Conservation (phyloP, 2,113 vertebrate genomes). For the Cebidichthys violaceus region DNA sequence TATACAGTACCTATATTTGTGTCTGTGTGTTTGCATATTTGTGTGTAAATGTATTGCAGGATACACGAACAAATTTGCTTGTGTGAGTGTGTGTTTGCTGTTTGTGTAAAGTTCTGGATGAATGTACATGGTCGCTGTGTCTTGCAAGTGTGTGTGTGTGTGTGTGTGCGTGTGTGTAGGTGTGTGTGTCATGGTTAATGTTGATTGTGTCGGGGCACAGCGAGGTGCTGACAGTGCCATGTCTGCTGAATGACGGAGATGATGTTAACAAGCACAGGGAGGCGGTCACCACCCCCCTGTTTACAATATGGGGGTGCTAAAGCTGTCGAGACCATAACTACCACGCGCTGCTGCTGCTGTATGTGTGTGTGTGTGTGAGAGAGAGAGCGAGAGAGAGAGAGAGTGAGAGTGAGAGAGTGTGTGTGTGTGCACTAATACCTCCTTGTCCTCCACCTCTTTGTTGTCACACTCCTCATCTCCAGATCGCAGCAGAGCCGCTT, state of each 20-base stretch:
- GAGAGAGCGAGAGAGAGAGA: slow-evolving; percentile 26
- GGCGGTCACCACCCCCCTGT: slow-evolving; percentile 83
- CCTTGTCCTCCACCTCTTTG: slow-evolving; percentile 75
- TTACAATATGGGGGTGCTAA: slow-evolving; percentile 87
- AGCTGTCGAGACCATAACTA: slow-evolving; percentile 84
- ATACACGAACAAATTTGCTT: slow-evolving; percentile 14
- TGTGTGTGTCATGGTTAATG: slow-evolving; percentile 85
- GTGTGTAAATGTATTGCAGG: slow-evolving; percentile 27
- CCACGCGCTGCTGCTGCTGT: slow-evolving; percentile 41
- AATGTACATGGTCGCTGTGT: slow-evolving; percentile 35
- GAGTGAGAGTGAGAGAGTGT: slow-evolving; percentile 13
- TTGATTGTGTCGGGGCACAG: slow-evolving; percentile 84
- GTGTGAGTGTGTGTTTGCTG: slow-evolving; percentile 1
- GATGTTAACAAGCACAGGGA: slow-evolving; percentile 87
- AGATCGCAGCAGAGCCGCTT: slow-evolving; percentile 55
- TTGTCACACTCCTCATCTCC: slow-evolving; percentile 75
- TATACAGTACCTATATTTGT: slow-evolving; percentile 18
- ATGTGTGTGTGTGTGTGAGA: slow-evolving; percentile 40
- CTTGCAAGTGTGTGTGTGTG: slow-evolving; percentile 1
- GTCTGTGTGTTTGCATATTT: slow-evolving; percentile 37
- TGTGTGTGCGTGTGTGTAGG: slow-evolving; percentile 25
- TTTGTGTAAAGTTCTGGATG: slow-evolving; percentile 48
- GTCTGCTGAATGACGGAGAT: slow-evolving; percentile 86
- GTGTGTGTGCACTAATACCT: slow-evolving; percentile 61
- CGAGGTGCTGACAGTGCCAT: slow-evolving; percentile 83